Base-by-base conservation (phyloP, 2,113 vertebrate genomes). In the Gnathonemus echidnorhynchus region DNA sequence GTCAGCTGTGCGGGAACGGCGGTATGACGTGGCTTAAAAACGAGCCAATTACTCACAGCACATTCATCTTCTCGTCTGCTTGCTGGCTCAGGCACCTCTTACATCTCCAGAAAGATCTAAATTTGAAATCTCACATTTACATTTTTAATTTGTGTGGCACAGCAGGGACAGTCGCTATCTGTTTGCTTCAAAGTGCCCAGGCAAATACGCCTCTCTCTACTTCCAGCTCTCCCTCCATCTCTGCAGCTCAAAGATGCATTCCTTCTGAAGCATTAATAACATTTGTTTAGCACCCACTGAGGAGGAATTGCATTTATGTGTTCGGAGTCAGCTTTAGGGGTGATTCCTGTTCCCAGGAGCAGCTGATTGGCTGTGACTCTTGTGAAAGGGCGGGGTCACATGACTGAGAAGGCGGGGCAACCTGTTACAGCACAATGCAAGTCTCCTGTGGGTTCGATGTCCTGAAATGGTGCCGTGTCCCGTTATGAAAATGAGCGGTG, bases 91-190 rank as follows among this genome's bases (percentile, higher is more conserved):
- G 58, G 48, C 39, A 48, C 21, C 88, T 49, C 88, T 48, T 46
- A 70, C 53, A 88, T 66, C 62, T 13, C 10, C 48, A 31, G 13
- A 70, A 49, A 88, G 50, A 70, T 74, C 39, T 74, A 74, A 88
- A 74, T 70, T 88, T 48, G 66, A 88, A 88, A 46, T 48, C 62
- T 70, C 35, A 74, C 11, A 70, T 88, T 70, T 70, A 48, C 56
- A 88, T 70, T 88, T 88, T 88, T 70, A 48, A 88, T 88, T 70
- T 48, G 19, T 5, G 86, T 35, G 10, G 53, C 53, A 62, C 52
- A 56, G 88, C 58, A 49, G 62, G 58, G 24, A 48, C 10, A 19
- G 5, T 24, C 35, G 15, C 74, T 80, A 80, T 87, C 27, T 13
- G 50, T 87, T 53, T 27, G 50, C n/a, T 48, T 53, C 49, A 85